Conservation (phyloP, 2,888 invertebrate species). For the Hirtodrosophila duncani region DNA sequence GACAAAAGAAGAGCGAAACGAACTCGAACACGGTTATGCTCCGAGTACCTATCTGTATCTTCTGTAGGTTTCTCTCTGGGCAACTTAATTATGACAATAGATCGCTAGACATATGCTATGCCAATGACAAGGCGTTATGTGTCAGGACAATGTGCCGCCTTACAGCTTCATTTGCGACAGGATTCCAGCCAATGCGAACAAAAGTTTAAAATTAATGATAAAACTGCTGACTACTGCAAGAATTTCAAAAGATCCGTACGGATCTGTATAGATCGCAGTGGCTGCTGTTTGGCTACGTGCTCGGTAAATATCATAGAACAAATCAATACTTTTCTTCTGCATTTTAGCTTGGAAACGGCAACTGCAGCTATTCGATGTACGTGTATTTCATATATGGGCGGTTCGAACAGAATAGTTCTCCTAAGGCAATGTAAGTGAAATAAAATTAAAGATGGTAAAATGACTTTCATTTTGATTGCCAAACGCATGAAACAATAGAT, state of each 20-base stretch:
- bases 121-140: conserved; percentile 47
- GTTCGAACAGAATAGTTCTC: conserved; percentile 26
- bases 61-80: background rate
- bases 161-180: conserved; percentile 50
- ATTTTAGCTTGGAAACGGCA: too few species aligned
- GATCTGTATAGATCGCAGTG: too few species aligned
- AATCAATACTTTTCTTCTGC: background rate
- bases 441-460: conserved; percentile 68
- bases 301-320: conserved; percentile 2
- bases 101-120: conserved; percentile 26
- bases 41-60: too few species aligned
- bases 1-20: conserved; percentile 5
- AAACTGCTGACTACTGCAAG: conserved; percentile 29
- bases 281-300: conserved; percentile 1
- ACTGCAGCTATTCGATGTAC: background rate
- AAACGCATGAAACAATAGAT: conserved; percentile 43
- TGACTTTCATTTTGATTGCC: conserved; percentile 71
- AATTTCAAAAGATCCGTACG: conserved; percentile 17
- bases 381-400: conserved; percentile 36
- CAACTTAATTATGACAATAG: conserved; percentile 49
- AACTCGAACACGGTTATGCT: background rate
- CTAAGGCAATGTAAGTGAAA: conserved; percentile 21
- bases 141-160: conserved; percentile 37
- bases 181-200: conserved; percentile 11
- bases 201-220: conserved; percentile 35